Percentiles rank a stretch among this genome's conserved stretches.
Conservation (phyloP, 2,113 vertebrate species). For the Callaeas wilsoni region DNA sequence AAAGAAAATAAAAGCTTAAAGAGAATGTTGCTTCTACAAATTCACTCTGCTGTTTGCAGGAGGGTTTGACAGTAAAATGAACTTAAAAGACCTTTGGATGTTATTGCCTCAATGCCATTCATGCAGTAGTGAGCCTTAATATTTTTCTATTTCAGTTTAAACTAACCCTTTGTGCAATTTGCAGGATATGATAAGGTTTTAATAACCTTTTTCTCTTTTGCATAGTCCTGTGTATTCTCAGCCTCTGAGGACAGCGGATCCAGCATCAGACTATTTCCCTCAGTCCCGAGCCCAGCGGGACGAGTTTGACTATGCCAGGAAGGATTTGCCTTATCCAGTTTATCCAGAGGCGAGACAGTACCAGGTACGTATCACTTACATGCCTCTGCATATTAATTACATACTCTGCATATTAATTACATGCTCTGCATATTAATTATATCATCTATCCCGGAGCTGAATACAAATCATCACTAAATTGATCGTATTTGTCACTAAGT, state of each 20-base stretch:
- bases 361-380: neutral
- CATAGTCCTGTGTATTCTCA: neutral
- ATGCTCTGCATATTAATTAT: neutral
- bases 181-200: neutral
- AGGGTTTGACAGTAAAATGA: neutral
- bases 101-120: neutral
- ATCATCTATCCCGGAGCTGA: neutral
- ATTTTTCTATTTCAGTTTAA: neutral
- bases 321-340: neutral
- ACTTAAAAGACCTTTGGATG: neutral
- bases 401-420: neutral
- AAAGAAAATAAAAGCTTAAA: neutral
- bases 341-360: neutral
- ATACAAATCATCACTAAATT: neutral
- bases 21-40: neutral
- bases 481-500: neutral
- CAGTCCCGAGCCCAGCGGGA: neutral
- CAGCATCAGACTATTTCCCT: neutral
- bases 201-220: neutral
- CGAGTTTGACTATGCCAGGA: neutral
- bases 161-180: neutral
- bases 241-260: neutral
- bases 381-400: neutral
- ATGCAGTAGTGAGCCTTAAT: neutral
- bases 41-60: neutral